phyloP scores from a whole-genome alignment of 2,797 vertebrate genomes.

The Dendrocincla fuliginosa region DNA sequence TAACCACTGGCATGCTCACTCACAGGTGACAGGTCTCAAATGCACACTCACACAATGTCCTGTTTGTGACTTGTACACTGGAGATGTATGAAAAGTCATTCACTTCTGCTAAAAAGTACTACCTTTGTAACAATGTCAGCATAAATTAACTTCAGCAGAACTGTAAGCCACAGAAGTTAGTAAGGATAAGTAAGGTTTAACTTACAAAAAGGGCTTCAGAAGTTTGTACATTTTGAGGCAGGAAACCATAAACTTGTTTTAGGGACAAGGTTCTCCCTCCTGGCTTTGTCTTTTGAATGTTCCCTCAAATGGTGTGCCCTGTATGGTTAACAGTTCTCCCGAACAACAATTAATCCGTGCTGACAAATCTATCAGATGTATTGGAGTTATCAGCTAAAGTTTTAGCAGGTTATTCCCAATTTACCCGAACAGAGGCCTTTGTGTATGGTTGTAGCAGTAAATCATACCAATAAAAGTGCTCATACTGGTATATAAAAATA shows the following conservation, averaged over 20 bases:
- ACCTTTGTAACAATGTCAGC: neutral
- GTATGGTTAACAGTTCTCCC: neutral
- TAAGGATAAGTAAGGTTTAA: neutral
- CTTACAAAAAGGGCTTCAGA: neutral
- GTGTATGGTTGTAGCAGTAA: neutral
- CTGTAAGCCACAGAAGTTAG: neutral
- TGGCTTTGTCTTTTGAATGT: neutral
- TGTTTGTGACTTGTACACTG: neutral
- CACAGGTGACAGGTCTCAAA: neutral
- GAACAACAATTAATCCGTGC: slow-evolving; percentile 14
- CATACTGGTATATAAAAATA: neutral
- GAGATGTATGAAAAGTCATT: neutral
- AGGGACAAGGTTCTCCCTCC: neutral
- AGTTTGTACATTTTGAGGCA: neutral
- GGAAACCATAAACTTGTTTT: neutral
- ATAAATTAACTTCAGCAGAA: neutral
- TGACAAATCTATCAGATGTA: slow-evolving; percentile 15
- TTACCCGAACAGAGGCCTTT: neutral
- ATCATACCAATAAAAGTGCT: neutral
- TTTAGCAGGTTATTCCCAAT: slow-evolving; percentile 22
- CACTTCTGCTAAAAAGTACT: neutral
- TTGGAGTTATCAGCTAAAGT: slow-evolving; percentile 32
- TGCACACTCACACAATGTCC: neutral
- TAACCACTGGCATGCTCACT: neutral
- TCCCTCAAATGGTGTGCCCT: neutral